phyloP scores from a whole-genome alignment of 2,888 invertebrate genomes.

The Disparrhopalites patrizii region DNA sequence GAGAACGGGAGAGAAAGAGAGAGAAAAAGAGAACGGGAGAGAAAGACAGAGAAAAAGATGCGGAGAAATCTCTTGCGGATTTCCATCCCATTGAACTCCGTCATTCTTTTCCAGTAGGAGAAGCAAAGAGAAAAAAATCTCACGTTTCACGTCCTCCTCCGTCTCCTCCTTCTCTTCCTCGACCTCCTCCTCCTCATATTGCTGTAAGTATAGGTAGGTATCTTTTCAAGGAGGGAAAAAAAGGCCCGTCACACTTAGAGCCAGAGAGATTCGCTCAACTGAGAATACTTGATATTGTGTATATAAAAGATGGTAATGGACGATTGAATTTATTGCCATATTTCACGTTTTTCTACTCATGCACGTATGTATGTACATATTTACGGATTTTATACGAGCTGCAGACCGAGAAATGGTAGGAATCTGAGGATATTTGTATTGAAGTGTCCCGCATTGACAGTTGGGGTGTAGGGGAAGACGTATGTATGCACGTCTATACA shows the following conservation, averaged over 20 bases:
- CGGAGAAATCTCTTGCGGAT: slow-evolving; percentile 7
- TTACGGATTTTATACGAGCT: too few species aligned
- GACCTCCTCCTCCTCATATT: background rate
- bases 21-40: too few species aligned
- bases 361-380: background rate
- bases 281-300: background rate
- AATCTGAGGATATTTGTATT: too few species aligned
- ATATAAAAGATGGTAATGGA: slow-evolving; percentile 3
- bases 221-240: too few species aligned
- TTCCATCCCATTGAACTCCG: slow-evolving; percentile 12
- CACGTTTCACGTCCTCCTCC: background rate
- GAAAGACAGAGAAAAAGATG: too few species aligned
- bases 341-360: too few species aligned
- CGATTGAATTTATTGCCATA: slow-evolving; percentile 18
- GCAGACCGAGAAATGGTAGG: too few species aligned
- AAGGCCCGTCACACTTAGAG: background rate
- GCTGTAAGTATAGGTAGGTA: too few species aligned
- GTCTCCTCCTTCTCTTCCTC: background rate
- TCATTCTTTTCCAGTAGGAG: slow-evolving; percentile 19
- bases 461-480: too few species aligned
- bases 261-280: background rate
- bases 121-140: background rate
- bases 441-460: too few species aligned
- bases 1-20: too few species aligned
- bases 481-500: too few species aligned